Base-by-base conservation (phyloP, 2,888 invertebrate genomes). In the Drosophila neutralis region DNA sequence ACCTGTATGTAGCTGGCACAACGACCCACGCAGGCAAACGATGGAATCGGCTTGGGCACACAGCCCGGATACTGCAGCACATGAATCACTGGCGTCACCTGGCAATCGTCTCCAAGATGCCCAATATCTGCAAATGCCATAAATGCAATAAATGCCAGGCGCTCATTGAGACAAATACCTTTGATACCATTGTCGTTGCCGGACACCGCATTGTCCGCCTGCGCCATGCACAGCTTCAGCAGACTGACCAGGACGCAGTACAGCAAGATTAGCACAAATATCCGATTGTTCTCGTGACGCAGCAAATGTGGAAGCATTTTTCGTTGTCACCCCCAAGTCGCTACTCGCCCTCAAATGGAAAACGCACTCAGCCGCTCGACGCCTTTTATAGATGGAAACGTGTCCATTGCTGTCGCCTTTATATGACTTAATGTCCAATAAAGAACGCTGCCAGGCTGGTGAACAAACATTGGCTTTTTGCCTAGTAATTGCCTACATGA, bases 1-100 rank as follows among this genome's bases (percentile, higher is more conserved):
- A 98, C 98, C 95, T 98, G 98, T 61, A 98, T 96, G 89, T 98
- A 98, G 82, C 98, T 98, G 62, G 97, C 96, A 92, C 98, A 98
- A 89, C 96, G 95, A 64, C 98, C 98, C 72, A 97, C 96, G 90
- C 98, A 98, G 27, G 98, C 98, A 92, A 97, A 98, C 73, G 98
- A 98, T 3, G 98, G 98, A 87, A 98, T 98, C 0, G 97, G 97
- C 92, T 98, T 98, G 8, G 98, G 97, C 51, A 97, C 96, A 93
- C 98, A 98, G 69, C 98, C 98, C 4, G 97, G 97, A 93, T 97
- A 97, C 92, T 97, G 97, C 36, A 98, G 94, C 13, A 98, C 97
- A 92, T 98, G 98, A 77, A 98, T 97, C 35, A 98, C 98, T 2
- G 98, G 98, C 4, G 97, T 97, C 86, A 98, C 96, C 93, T 97